Base-by-base conservation (phyloP, 2,888 invertebrate genomes). In the Drosophila mettleri region DNA sequence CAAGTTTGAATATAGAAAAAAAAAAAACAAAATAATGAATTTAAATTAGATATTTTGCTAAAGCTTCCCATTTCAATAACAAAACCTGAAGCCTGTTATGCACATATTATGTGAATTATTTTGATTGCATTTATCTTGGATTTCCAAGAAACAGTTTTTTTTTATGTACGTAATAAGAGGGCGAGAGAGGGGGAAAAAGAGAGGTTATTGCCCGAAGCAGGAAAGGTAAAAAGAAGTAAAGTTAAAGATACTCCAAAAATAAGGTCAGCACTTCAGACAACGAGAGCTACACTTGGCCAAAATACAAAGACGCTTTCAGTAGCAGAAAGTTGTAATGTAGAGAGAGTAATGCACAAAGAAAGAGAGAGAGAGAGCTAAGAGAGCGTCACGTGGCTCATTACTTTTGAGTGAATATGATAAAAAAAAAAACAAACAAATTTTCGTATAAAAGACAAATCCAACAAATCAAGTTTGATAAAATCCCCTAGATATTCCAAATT, bases 381-480 rank as follows among this genome's bases (percentile, higher is more conserved):
- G 16, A 29, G 27, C 27, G 10, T 45, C 45, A 45, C 45, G 45
- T 27, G 45, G 45, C 2, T n/a, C 14, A 58, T 58, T 54, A n/a
- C 67, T 54, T 55, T 36, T 36, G 58, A 38, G 3, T 22, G 39
- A 29, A 27, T 38, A 48, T 29, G 8, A 58, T 24, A 58, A 53
- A 45, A 31, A 38, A 49, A 31, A 20, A 49, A 49, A 16, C n/a
- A 49, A 49, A 49, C 22, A 33, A n/a, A n/a, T n/a, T n/a, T n/a
- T 24, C 14, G 2, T 5, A 48, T 3, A 48, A 31, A 48, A 33
- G 18, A 14, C 6, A 33, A 49, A 24, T 16, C 31, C 48, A 48
- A 69, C 29, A 52, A 69, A 73, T 55, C 79, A 45, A 60, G 66
- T 71, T 70, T 67, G 54, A 27, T 27, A 74, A 78, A 78, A 68